Evolutionary conservation across 2,888 invertebrate species (phyloP).

Genomic region (Drosophila multiciliata): DNA sequence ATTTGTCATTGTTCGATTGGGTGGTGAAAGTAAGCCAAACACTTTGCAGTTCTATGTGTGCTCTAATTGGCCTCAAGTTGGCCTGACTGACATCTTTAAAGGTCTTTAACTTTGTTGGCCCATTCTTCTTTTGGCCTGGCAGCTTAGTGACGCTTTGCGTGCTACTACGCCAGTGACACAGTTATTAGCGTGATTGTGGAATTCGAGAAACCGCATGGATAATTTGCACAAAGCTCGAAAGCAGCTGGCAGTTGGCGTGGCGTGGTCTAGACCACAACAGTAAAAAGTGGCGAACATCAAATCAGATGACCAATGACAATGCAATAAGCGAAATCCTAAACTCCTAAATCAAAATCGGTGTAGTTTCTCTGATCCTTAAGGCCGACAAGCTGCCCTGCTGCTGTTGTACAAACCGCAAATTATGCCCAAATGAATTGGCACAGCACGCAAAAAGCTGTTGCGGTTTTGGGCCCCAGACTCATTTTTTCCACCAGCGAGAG

Average conservation of each 20-base stretch:
- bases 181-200: slow-evolving; percentile 77
- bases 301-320: slow-evolving; percentile 66
- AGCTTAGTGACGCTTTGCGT: slow-evolving; percentile 69
- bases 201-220: slow-evolving; percentile 58
- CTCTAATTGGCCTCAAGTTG: slow-evolving; percentile 67
- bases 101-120: slow-evolving; percentile 60
- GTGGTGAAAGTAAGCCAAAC: slow-evolving; percentile 74
- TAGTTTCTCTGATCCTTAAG: slow-evolving; percentile 59
- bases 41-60: slow-evolving; percentile 58
- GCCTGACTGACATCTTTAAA: slow-evolving; percentile 63
- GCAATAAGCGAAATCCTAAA: slow-evolving; percentile 55
- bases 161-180: slow-evolving; percentile 74
- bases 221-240: slow-evolving; percentile 35
- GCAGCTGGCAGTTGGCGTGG: slow-evolving; percentile 51
- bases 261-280: slow-evolving; percentile 55
- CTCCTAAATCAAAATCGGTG: slow-evolving; percentile 64
- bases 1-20: slow-evolving; percentile 59
- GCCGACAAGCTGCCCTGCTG: slow-evolving; percentile 61
- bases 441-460: slow-evolving; percentile 61
- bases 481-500: slow-evolving; percentile 22
- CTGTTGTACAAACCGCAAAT: slow-evolving; percentile 65
- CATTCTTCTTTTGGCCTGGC: slow-evolving; percentile 46
- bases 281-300: slow-evolving; percentile 69
- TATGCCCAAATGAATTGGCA: slow-evolving; percentile 74
- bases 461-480: slow-evolving; percentile 47